Evolutionary conservation across 2,113 vertebrate species (phyloP).

Genomic region (Camelus dromedarius): DNA sequence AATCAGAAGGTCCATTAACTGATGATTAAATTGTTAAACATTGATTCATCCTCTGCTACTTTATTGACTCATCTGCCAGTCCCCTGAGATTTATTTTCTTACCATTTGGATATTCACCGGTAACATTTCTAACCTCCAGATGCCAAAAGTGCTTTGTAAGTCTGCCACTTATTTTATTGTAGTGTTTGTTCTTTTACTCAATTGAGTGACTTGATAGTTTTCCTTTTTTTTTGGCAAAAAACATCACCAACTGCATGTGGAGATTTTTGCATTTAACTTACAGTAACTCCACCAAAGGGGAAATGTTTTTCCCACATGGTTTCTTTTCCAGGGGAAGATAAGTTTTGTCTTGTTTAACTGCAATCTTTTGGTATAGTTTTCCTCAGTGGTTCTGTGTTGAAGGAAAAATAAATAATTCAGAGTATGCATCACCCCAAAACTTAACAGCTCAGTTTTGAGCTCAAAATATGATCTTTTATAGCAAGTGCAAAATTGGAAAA

Average conservation of each 20-base stretch:
- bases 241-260: background rate
- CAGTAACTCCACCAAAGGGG: background rate
- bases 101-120: background rate
- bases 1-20: constrained; percentile 73
- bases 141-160: background rate
- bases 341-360: constrained; percentile 28
- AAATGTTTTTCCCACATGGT: background rate
- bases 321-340: background rate
- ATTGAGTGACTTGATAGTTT: background rate
- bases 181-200: background rate
- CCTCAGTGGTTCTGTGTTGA: background rate
- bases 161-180: background rate
- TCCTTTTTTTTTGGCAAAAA: background rate
- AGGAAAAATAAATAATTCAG: constrained; percentile 39
- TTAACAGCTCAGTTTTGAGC: background rate
- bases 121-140: background rate
- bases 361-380: background rate
- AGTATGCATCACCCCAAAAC: constrained; percentile 1
- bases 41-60: constrained; percentile 62
- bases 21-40: constrained; percentile 70
- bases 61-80: constrained; percentile 29
- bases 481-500: constrained; percentile 62
- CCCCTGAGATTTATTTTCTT: constrained; percentile 51
- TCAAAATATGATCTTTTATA: constrained; percentile 41
- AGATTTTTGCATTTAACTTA: constrained; percentile 45